Base-by-base conservation (phyloP, 2,888 invertebrate genomes). In the Aelia acuminata region DNA sequence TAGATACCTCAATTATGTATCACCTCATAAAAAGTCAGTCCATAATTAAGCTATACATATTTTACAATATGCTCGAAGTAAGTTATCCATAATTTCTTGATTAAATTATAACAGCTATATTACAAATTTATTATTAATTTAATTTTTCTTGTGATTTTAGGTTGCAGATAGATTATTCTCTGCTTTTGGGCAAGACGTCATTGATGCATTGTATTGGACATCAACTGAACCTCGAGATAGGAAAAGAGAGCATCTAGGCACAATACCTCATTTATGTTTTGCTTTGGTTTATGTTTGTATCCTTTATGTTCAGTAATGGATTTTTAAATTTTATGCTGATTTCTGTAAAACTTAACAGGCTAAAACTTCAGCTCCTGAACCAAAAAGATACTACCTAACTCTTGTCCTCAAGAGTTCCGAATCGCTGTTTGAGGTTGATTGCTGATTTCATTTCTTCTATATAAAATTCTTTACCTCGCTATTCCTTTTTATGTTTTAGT, bases 11-110 rank as follows among this genome's bases (percentile, higher is more conserved):
- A 91, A 97, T 99, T 94, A 96, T 99, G 94, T 99, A 99, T 93
- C 99, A 99, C 92, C 94, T 99, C 91, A 97, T 98, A 84, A 98
- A 98, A 92, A 98, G 98, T 91, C 99, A 99, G 92, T 98, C 99
- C 90, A 98, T 99, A 90, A 99, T 99, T 93, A 99, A 99, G 92
- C 93, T 99, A 90, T 99, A 99, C 92, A 98, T 99, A 92, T 99
- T 99, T 93, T 99, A 98, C 93, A 99, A 99, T 92, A 99, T 99
- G 98, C 93, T 99, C 89, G 99, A 99, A 94, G 98, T 98, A 92
- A 91, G 89, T 15, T 86, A 47, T 43, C 84, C 49, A 75, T 47
- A 49, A 22, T 48, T 47, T 84, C 22, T 49, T n/a, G n/a, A 3
- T 20, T 49, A 26, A 18, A n/a, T 5, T n/a, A 39, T 43, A 84